A percentile compares a stretch with the other conserved stretches of the same genome.
These are phyloP conservation scores for Oceanites oceanicus DNA, from an alignment of 2,113 vertebrate species.

Conservation along the genomic window DNA sequence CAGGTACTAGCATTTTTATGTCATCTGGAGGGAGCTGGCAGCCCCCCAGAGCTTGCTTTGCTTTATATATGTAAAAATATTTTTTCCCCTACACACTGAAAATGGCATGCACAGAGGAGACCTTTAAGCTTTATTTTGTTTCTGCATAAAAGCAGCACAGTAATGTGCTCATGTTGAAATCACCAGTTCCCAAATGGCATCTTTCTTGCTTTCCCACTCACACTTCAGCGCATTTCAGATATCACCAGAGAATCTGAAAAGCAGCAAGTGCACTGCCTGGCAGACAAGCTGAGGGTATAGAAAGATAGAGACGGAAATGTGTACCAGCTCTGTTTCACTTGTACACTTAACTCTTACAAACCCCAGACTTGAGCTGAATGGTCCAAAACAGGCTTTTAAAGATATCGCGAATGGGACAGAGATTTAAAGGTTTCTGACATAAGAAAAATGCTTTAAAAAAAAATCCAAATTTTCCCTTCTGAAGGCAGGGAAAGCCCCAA, in stretches of 20 bases:
- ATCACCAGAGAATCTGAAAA: background rate
- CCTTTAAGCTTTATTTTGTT: slow-evolving; percentile 4
- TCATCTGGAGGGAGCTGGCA: background rate
- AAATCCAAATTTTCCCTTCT: background rate
- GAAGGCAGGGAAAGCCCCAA: background rate
- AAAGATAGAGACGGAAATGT: background rate
- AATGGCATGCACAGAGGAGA: background rate
- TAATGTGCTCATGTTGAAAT: background rate
- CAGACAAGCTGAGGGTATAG: background rate
- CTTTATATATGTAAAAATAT: background rate
- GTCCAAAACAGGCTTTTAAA: background rate
- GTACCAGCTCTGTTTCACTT: background rate
- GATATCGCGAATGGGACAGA: background rate
- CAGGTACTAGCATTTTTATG: background rate
- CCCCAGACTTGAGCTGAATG: background rate
- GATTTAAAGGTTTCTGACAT: background rate
- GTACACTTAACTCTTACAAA: background rate
- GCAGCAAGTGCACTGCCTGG: background rate
- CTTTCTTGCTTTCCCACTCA: slow-evolving; percentile 5
- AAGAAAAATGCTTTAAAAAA: background rate
- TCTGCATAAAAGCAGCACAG: background rate
- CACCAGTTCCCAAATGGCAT: background rate
- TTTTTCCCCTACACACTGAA: background rate
- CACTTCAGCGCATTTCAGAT: background rate
- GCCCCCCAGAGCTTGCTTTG: background rate